Percentiles rank a stretch among this genome's conserved stretches.
Evolutionary conservation across 2,113 vertebrate genomes (phyloP).

Genomic region (Motacilla alba): DNA sequence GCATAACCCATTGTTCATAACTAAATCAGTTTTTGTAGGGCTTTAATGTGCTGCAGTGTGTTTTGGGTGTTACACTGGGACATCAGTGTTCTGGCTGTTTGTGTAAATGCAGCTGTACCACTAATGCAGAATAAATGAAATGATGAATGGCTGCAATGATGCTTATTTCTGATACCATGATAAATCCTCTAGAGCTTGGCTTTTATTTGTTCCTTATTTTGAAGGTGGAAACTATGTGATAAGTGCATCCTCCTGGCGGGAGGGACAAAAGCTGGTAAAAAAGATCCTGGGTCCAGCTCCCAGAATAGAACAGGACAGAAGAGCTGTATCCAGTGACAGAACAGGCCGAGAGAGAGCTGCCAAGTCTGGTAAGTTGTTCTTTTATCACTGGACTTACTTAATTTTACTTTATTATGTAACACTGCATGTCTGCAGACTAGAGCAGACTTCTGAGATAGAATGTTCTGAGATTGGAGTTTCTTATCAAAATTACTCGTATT

Average conservation of each 20-base stretch:
- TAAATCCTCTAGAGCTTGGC: background rate
- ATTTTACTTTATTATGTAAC: background rate
- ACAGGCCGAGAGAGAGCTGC: slow-evolving; percentile 66
- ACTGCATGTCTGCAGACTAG: background rate
- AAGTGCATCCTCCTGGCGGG: slow-evolving; percentile 88
- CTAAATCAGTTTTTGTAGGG: background rate
- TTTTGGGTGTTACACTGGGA: background rate
- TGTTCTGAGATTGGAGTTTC: background rate
- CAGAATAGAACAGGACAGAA: slow-evolving; percentile 70
- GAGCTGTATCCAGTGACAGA: slow-evolving; percentile 68
- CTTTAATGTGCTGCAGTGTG: background rate
- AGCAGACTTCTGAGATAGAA: background rate
- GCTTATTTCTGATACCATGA: background rate
- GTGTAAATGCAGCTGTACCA: background rate
- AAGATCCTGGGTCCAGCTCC: slow-evolving; percentile 87
- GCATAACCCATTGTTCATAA: background rate
- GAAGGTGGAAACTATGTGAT: slow-evolving; percentile 74
- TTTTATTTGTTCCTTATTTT: background rate
- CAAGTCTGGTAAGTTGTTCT: slow-evolving; percentile 54
- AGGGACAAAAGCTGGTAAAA: slow-evolving; percentile 91
- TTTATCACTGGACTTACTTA: slow-evolving; percentile 6
- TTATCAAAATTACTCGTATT: background rate
- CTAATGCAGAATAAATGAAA: background rate
- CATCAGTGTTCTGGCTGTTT: background rate
- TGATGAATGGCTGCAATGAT: background rate